A percentile compares a stretch with the other conserved stretches of the same genome.
These are phyloP conservation scores for Kryptolebias marmoratus DNA, from an alignment of 2,113 vertebrate species.

Conservation along the genomic window DNA sequence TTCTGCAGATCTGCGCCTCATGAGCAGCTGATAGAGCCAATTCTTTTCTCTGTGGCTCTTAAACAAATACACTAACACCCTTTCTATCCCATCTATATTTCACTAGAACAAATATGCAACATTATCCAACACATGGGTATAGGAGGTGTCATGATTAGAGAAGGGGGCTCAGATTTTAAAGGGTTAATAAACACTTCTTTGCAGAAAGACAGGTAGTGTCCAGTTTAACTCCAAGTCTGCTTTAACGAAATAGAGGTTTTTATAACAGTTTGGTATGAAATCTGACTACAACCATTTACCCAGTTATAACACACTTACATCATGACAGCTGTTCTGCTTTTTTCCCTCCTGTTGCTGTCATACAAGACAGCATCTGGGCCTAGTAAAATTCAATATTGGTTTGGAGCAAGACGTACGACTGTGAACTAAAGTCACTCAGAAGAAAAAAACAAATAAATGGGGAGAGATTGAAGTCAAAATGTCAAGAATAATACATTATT, in stretches of 20 bases:
- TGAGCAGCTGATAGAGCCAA: conserved; percentile 8
- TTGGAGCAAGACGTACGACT: not conserved
- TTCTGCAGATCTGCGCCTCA: conserved; percentile 9
- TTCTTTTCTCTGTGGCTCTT: conserved; percentile 15
- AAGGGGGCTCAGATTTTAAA: not conserved
- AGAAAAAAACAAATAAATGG: too few relatives aligned
- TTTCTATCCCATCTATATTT: not conserved
- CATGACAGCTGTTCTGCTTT: conserved; percentile 23
- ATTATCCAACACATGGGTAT: not conserved
- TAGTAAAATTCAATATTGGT: not conserved
- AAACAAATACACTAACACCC: conserved; percentile 5
- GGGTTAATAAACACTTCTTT: not conserved
- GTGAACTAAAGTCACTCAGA: too few relatives aligned
- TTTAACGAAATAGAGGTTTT: conserved; percentile 48
- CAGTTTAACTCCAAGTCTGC: conserved; percentile 27
- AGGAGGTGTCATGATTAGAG: not conserved
- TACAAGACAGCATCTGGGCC: conserved; percentile 18
- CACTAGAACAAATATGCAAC: not conserved
- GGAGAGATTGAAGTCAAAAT: too few relatives aligned
- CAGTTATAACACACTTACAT: conserved; percentile 22
- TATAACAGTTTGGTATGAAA: conserved; percentile 52
- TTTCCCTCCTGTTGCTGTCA: conserved; percentile 7
- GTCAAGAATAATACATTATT: too few relatives aligned
- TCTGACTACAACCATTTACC: conserved; percentile 54
- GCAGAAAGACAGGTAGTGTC: conserved; percentile 17